phyloP scores from a whole-genome alignment of 2,113 vertebrate genomes.

The Tyto alba region DNA sequence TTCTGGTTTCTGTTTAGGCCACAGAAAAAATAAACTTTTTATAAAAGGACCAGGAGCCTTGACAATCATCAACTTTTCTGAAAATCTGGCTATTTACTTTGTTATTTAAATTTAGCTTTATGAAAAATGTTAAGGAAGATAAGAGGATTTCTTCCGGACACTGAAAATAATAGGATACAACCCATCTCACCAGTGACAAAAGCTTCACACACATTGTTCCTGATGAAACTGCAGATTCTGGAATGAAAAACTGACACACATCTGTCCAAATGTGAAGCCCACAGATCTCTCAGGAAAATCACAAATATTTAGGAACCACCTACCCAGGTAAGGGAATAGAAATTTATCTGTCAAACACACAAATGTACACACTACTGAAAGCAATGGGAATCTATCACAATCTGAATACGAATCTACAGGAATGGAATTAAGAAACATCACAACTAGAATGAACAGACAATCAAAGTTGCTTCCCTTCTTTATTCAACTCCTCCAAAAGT shows the following conservation, averaged over 20 bases:
- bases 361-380: not conserved
- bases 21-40: not conserved
- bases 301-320: not conserved
- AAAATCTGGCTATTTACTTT: not conserved
- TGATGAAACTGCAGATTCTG: not conserved
- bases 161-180: not conserved
- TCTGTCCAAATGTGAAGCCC: not conserved
- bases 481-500: not conserved
- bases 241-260: not conserved
- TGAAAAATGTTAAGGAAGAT: not conserved
- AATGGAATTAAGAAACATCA: fast-evolving
- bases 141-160: not conserved
- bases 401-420: fast-evolving
- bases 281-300: not conserved
- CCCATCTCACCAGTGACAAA: not conserved
- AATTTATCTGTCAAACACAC: not conserved
- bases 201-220: no score
- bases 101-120: not conserved
- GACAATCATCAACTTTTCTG: not conserved
- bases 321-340: not conserved
- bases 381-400: not conserved
- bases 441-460: fast-evolving
- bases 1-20: not conserved
- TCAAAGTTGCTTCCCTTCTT: not conserved
- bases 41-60: not conserved